Base-by-base conservation (phyloP, 2,113 vertebrate species). In the Triplophysa siluroides region DNA sequence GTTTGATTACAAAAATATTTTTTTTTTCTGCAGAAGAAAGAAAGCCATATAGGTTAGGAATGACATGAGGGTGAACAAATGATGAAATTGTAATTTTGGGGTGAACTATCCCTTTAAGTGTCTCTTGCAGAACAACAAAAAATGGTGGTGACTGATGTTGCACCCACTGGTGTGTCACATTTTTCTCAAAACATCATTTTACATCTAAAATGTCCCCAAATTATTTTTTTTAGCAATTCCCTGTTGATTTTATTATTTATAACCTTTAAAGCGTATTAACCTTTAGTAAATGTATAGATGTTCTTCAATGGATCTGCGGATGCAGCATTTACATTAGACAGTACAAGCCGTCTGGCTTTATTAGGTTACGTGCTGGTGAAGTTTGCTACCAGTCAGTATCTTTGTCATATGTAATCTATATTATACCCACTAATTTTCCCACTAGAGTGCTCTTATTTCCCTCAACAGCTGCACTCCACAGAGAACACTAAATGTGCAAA, bases 331-430 rank as follows among this genome's bases (percentile, higher is more conserved):
- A 64, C 38, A 14, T 69, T 66, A 41, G 2, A 19, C 62, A 45
- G 29, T 63, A 54, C 18, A 56, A 76, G 18, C 71, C 18, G 52
- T 72, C 38, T 58, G 41, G 67, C 58, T n/a, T 80, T 38, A 81
- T 78, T 78, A 16, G 71, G 54, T 45, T 33, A 69, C 64, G 33
- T 33, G 67, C 63, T 19, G 64, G 24, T 75, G 65, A 54, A n/a
- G 41, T 78, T 78, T 72, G 43, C 9, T 45, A 45, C 2, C 43
- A 45, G 21, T 54, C 52, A 19, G 68, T 24, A 54, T 41, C 18
- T n/a, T 58, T 65, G 61, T 43, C 62, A 67, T 62, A 79, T 75
- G 64, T 72, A 38, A 58, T 47, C 29, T 74, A 79, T 68, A 69
- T 75, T 66, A 75, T 69, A 47, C 29, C 67, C 33, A 13, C n/a